These are phyloP conservation scores for Eupelmus urozonus DNA, from an alignment of 2,888 invertebrate species.

Conservation along the genomic window DNA sequence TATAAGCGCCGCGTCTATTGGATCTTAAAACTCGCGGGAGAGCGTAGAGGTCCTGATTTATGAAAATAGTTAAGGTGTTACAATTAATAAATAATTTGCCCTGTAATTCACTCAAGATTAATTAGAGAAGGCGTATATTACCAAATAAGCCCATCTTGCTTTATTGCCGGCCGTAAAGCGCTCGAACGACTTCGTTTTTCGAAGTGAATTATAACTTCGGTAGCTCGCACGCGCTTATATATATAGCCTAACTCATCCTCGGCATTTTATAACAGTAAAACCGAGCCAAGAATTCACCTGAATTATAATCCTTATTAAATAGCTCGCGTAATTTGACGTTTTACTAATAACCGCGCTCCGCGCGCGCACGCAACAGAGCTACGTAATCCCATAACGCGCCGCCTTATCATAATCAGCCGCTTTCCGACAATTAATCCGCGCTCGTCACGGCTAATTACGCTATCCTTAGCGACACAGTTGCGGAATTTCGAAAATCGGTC, in stretches of 20 bases:
- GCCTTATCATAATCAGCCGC: no score
- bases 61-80: conserved; percentile 18
- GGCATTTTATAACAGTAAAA: conserved; percentile 51
- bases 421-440: background rate
- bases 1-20: no score
- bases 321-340: background rate
- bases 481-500: no score
- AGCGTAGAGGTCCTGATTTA: background rate
- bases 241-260: conserved; percentile 32
- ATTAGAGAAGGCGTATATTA: conserved; percentile 46
- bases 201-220: conserved; percentile 54
- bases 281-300: background rate
- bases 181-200: conserved; percentile 51
- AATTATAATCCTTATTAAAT: conserved; percentile 38
- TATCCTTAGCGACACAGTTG: background rate
- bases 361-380: background rate
- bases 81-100: conserved; percentile 42
- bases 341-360: background rate
- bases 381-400: background rate
- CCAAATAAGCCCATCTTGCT: conserved; percentile 37
- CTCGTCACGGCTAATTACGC: no score
- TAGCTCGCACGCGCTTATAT: conserved; percentile 1
- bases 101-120: conserved; percentile 38
- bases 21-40: no score
- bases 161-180: conserved; percentile 52